A percentile compares a stretch with the other conserved stretches of the same genome.
Conservation (phyloP, 2,888 invertebrate species). For the Smittia aterrima region DNA sequence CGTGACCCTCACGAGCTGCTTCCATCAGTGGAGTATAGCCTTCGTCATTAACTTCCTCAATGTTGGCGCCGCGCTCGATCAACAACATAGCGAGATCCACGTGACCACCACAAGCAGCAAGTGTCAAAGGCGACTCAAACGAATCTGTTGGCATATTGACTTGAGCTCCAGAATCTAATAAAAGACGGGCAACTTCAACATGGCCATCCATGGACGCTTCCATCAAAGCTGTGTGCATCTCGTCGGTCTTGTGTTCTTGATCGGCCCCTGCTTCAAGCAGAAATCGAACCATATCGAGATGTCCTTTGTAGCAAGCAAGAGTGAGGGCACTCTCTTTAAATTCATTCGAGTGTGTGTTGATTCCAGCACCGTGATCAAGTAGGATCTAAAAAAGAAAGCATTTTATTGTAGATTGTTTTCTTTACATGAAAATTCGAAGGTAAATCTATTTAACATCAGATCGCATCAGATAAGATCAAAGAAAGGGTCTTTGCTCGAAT, state of each 20-base stretch:
- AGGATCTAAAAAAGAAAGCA: constrained; percentile 60
- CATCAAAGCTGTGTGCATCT: constrained; percentile 99
- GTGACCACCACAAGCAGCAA: constrained; percentile 98
- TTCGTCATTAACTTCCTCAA: constrained; percentile 99
- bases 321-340: constrained; percentile 98
- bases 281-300: constrained; percentile 95
- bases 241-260: constrained; percentile 97
- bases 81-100: constrained; percentile 94
- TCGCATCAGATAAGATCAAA: constrained; percentile 56
- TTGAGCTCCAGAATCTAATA: constrained; percentile 96
- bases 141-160: constrained; percentile 98
- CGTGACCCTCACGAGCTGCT: constrained; percentile 96
- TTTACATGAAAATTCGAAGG: constrained; percentile 21
- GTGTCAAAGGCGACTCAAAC: constrained; percentile 96
- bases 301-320: constrained; percentile 91
- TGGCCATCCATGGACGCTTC: constrained; percentile 99
- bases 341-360: constrained; percentile 98
- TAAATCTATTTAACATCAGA: neutral
- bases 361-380: constrained; percentile 90
- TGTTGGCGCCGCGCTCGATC: constrained; percentile 95
- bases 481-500: constrained; percentile 47
- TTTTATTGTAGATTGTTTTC: neutral
- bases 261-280: constrained; percentile 94
- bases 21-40: constrained; percentile 99
- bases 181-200: constrained; percentile 91